Evolutionary conservation across 2,113 vertebrate species (phyloP), one percentile per base, ranked within the genome.

Genomic region (Hiodon tergisus): DNA sequence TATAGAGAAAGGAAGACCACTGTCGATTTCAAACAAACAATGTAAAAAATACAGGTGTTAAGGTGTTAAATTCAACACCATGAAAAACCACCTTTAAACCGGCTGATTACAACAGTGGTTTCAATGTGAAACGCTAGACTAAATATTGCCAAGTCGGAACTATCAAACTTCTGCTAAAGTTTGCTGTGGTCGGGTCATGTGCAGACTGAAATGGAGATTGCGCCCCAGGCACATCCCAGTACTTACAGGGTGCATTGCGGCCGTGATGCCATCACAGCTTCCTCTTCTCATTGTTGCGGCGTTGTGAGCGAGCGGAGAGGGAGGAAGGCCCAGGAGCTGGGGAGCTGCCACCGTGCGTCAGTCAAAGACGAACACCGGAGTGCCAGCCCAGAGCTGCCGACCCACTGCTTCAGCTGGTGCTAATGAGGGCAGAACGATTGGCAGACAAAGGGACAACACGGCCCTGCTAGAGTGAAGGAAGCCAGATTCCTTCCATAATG

Each of bases 351-450:
- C 17, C 74, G 76, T 67, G 76, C 68, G 78, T 78, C 52, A 67
- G 74, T 67, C 46, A 71, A 69, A 31, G 69, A 71, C 73, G 59
- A 67, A 31, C 47, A 54, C 69, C 78, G 70, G 77, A 84, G 50
- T 74, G 83, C 76, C 79, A 66, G 62, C 66, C 73, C 47, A 58
- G 77, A 55, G 66, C 79, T 57, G 14, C 47, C 14, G 47, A 82
- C 71, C 73, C 76, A 52, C 69, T 70, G 58, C 76, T 80, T 74
- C 78, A 73, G 55, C 72, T 47, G 53, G 4, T 76, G 75, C 78
- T 89, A 90, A 91, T 88, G 89, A 90, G 89, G 65, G 76, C 62
- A 73, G 65, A 81, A 91, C 81, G 84, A 83, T 79, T 77, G 78
- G 75, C 74, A 76, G 78, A 75, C 71, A 9, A 73, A 73, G 76